Evolutionary conservation across 2,888 invertebrate species (phyloP), one percentile per base, ranked within the genome.

Genomic region (Machimus atricapillus): DNA sequence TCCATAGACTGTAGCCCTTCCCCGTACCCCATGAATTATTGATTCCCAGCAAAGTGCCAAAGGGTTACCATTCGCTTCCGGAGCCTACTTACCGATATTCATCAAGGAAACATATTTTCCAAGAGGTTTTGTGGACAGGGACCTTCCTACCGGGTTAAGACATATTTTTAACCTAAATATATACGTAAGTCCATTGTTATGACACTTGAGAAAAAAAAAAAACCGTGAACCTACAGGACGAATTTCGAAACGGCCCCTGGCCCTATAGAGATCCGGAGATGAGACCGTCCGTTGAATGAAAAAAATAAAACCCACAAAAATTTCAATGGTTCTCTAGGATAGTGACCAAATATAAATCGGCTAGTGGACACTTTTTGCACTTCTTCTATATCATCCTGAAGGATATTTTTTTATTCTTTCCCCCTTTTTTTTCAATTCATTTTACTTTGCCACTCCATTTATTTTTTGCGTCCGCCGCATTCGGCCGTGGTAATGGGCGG

Each of bases 361-460:
- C 31, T 52, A 43, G 46, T 85, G 85, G 85, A 85, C 85, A 85
- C 85, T 85, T 85, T 85, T 85, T 85, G 58, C 85, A 74, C 74
- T 74, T 46, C 73, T 85, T 85, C 74, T 74, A 85, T 74, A 74
- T 85, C 85, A 85, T 46, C 85, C 85, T 23, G 58, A 23, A 85
- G 52, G 27, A 43, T 73, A 23, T 85, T 79, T 87, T 74, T 79
- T 46, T 40, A 1, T 74, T 7, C 34, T 40, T 31, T 56, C 43
- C 52, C 85, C 40, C 73, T 31, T 23, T 43, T 81, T 81, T 73
- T 81, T 79, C 86, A 85, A 87, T 87, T 85, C 81, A 87, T 87
- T 87, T 86, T 86, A 81, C 87, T 87, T 87, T 87, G 87, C 87
- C 87, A 87, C 86, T 87, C 87, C 87, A 87, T 87, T 87, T 87